Percentiles rank a stretch among this genome's conserved stretches.
Conservation (phyloP, 2,888 invertebrate species). For the Thymelicus acteon region DNA sequence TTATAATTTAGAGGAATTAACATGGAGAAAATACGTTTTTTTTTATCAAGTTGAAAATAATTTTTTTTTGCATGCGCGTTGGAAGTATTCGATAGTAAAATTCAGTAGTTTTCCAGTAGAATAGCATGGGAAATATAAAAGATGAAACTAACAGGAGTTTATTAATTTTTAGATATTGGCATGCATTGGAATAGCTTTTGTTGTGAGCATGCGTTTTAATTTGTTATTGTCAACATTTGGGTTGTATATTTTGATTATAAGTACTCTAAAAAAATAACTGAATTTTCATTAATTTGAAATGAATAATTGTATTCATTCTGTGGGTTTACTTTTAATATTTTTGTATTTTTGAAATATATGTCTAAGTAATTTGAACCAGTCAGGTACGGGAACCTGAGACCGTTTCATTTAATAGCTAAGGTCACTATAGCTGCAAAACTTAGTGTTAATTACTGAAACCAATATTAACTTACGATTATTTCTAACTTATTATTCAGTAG, state of each 20-base stretch:
- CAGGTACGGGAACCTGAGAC: no score
- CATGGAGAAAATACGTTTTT: constrained; percentile 2
- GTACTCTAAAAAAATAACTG: no score
- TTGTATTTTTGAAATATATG: no score
- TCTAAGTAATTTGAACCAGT: no score
- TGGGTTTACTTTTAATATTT: no score
- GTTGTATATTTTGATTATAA: neutral
- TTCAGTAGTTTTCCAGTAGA: constrained; percentile 46
- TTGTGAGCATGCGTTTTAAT: constrained; percentile 57
- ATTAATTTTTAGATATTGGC: constrained; percentile 50
- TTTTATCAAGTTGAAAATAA: no score
- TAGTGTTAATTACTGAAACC: neutral
- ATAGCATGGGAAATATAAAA: constrained; percentile 56
- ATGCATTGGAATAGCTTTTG: constrained; percentile 58
- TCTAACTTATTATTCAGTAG: neutral
- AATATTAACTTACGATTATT: neutral
- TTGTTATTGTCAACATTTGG: neutral
- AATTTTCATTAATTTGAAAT: no score
- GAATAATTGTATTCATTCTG: no score
- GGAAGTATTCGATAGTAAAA: constrained; percentile 22
- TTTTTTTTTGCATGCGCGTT: constrained; percentile 40
- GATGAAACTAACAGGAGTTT: constrained; percentile 54
- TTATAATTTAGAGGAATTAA: constrained; percentile 24
- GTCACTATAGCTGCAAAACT: neutral
- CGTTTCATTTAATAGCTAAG: no score